Evolutionary conservation across 2,797 vertebrate genomes (phyloP), one percentile per base, ranked within the genome.

Genomic region (Lacerta agilis): DNA sequence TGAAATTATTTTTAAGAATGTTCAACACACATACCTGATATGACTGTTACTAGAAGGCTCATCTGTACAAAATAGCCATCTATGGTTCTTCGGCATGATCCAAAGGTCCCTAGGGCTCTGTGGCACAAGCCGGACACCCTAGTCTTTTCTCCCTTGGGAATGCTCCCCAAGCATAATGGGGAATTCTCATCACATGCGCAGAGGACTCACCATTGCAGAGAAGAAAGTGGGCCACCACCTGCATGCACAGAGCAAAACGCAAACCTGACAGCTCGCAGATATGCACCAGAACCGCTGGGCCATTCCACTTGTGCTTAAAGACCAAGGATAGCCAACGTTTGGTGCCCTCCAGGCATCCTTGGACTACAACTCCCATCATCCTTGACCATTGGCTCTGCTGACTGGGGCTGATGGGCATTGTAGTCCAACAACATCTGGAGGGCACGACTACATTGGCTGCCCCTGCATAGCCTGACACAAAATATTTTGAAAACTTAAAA

Each of bases 281-380:
- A n/a, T 66, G 71, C 38, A 79, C 20, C 23, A 66, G 83, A 81
- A 75, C 58, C 38, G 2, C 29, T 81, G 71, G 38, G 25, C 49
- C 72, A 17, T 76, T n/a, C 79, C 55, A 82, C 36, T 94, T 96
- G 95, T 96, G 94, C 96, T 96, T 96, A 91, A 69, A 89, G 84
- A 27, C 92, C 49, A 8, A 88, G 95, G 94, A 96, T 23, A 23
- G 17, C 61, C 61, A 23, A 23, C 2, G 61, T 55, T 55, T 64
- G 61, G 18, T 64, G 18, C 61, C 61, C 61, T 64, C 61, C 61
- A 64, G 61, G 6, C 20, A 2, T 5, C 5, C 20, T 20, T 64
- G 61, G 61, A 64, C 61, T 64, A 64, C 61, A 64, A 64, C 61
- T 64, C 61, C 61, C 20, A 64, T 64, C 61, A 64, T 64, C 17